These are phyloP conservation scores for Watsonalla cultraria DNA, from an alignment of 2,888 invertebrate genomes.

Conservation along the genomic window DNA sequence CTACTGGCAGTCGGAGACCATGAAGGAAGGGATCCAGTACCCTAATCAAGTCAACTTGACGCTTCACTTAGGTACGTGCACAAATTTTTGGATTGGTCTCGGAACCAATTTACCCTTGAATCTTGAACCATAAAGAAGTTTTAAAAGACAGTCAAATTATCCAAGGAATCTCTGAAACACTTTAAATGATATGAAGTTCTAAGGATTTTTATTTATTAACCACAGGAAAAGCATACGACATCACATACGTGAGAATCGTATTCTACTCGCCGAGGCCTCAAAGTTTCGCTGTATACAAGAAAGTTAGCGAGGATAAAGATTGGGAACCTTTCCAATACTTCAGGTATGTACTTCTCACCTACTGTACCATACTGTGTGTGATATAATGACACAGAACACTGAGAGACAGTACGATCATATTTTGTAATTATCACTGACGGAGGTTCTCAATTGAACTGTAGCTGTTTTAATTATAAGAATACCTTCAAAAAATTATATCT, in stretches of 20 bases:
- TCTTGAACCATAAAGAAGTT: too few relatives aligned
- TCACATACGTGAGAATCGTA: slow-evolving; percentile 95
- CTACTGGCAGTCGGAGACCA: slow-evolving; percentile 99
- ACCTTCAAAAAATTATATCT: too few relatives aligned
- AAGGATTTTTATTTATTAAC: slow-evolving; percentile 1
- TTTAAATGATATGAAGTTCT: too few relatives aligned
- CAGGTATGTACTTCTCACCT: slow-evolving; percentile 68
- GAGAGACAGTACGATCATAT: too few relatives aligned
- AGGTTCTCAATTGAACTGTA: too few relatives aligned
- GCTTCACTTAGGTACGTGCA: slow-evolving; percentile 84
- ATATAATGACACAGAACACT: too few relatives aligned
- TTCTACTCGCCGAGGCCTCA: slow-evolving; percentile 98
- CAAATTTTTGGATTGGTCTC: background rate
- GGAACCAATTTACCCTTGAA: too few relatives aligned
- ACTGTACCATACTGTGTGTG: background rate
- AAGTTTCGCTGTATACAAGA: slow-evolving; percentile 97
- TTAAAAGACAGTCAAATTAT: too few relatives aligned
- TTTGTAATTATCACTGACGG: too few relatives aligned
- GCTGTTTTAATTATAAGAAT: too few relatives aligned
- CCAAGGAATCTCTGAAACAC: too few relatives aligned
- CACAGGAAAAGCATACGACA: slow-evolving; percentile 96
- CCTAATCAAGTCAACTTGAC: slow-evolving; percentile 96
- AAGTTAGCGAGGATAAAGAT: slow-evolving; percentile 84
- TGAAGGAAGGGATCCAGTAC: slow-evolving; percentile 95
- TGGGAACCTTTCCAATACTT: slow-evolving; percentile 96